Base-by-base conservation (phyloP, 2,888 invertebrate species). In the Megaustenia siamemsis region DNA sequence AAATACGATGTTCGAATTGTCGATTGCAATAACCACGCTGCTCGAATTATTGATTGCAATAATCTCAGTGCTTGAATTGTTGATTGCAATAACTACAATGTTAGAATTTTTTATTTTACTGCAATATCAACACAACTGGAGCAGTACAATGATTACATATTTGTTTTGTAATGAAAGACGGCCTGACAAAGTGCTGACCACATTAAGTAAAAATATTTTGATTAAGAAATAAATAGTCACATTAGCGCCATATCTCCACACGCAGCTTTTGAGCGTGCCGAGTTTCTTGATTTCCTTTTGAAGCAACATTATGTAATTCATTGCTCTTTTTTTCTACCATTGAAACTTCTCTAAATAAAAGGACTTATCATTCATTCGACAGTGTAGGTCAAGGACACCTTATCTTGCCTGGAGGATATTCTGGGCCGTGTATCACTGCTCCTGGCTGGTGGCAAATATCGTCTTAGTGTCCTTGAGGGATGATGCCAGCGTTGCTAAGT, bases 391-490 rank as follows among this genome's bases (percentile, higher is more conserved):
- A 8, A 63, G 45, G n/a, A 15, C 43, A 15, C 21, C 28, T 28
- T 84, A 84, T 35, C 53, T 84, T 0, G 12, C 38, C n/a, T 88
- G 87, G 87, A 73, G 88, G n/a, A 12, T 86, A 15, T 82, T 86
- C 66, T 88, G 88, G 88, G 86, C 86, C 0, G 21, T 82, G 18
- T 88, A 87, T 66, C 87, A 87, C 83, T 60, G 81, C 63, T 76
- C 76, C 60, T 87, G 87, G 87, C 78, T 86, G n/a, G 43, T 85
- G 1, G 78, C 78, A 28, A 86, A 84, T 69, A 76, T 86, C 24
- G 78, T 82, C 3, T 35, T 85, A 71, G 89, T 90, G 79, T 89
- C 90, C 10, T 89, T 90, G 78, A 24, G 43, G n/a, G 69, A 66
- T 28, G 84, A 71, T 15, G 45, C n/a, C 28, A 68, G 18, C 38